Conservation (phyloP, 2,113 vertebrate species). For the Tragelaphus buxtoni region DNA sequence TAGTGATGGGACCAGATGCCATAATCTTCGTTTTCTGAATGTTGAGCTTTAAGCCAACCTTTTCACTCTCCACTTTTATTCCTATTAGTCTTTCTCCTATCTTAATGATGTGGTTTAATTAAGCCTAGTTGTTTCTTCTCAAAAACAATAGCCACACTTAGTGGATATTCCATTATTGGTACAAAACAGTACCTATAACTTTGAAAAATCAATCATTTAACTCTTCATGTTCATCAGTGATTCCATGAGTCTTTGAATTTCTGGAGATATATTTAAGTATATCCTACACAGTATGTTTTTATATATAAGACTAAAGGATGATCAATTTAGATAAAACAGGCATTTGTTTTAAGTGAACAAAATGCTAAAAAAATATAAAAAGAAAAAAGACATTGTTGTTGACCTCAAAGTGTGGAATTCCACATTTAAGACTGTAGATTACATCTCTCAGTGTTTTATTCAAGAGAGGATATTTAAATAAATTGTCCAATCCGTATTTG, state of each 20-base stretch:
- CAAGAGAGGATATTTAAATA: not conserved
- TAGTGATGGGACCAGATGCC: too few relatives aligned
- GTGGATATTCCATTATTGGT: not conserved
- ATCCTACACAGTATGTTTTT: not conserved
- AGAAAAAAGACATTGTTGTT: not conserved
- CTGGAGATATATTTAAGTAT: not conserved
- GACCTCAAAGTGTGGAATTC: not conserved
- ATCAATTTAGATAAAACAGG: not conserved
- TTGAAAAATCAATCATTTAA: not conserved
- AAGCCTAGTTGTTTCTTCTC: conserved; percentile 35
- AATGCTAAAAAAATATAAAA: not conserved
- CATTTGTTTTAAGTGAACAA: not conserved
- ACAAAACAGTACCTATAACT: not conserved
- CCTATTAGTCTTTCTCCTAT: not conserved
- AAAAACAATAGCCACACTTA: not conserved
- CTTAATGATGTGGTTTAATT: conserved; percentile 29
- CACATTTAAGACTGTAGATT: not conserved
- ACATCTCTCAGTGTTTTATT: not conserved
- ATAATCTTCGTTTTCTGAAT: too few relatives aligned
- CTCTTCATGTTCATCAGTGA: not conserved
- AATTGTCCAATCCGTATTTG: not conserved
- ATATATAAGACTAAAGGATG: not conserved
- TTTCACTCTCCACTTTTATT: not conserved
- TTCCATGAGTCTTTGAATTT: not conserved
- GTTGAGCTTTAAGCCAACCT: too few relatives aligned